phyloP scores from a whole-genome alignment of 2,113 vertebrate species.

The Aegithalos caudatus region DNA sequence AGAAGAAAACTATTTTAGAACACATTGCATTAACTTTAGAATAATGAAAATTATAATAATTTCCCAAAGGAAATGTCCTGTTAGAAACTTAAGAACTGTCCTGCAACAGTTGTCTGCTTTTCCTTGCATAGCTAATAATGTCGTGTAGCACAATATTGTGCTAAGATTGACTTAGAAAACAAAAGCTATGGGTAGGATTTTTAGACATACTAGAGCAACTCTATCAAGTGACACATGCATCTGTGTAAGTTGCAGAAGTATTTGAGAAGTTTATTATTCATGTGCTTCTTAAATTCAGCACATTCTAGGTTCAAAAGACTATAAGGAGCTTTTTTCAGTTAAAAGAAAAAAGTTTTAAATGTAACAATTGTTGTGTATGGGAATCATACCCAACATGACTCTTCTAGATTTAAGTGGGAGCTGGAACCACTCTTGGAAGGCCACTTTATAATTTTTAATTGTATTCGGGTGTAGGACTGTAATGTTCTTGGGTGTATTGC shows the following conservation, averaged over 20 bases:
- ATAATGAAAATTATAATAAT: constrained; percentile 45
- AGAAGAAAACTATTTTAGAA: constrained; percentile 29
- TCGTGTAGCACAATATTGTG: constrained; percentile 65
- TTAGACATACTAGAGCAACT: constrained; percentile 47
- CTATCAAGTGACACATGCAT: constrained; percentile 55
- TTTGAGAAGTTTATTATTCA: constrained; percentile 69
- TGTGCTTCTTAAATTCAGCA: constrained; percentile 65
- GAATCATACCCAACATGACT: constrained; percentile 72
- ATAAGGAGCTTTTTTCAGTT: constrained; percentile 51
- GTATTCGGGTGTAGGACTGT: constrained; percentile 78
- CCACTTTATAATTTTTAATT: constrained; percentile 74
- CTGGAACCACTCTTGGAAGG: constrained; percentile 74
- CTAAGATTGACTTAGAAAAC: constrained; percentile 65
- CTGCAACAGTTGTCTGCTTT: constrained; percentile 64
- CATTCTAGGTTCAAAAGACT: constrained; percentile 67
- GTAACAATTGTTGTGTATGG: constrained; percentile 68
- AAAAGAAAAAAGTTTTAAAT: constrained; percentile 11
- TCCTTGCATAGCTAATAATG: constrained; percentile 60
- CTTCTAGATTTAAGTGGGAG: constrained; percentile 72
- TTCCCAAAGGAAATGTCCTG: constrained; percentile 32
- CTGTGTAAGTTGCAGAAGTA: constrained; percentile 71
- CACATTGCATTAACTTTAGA: constrained; percentile 32
- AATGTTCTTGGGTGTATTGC: constrained; percentile 87
- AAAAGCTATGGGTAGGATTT: constrained; percentile 28
- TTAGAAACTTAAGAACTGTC: constrained; percentile 50